phyloP scores from a whole-genome alignment of 2,113 vertebrate genomes.

The Acinonyx jubatus region DNA sequence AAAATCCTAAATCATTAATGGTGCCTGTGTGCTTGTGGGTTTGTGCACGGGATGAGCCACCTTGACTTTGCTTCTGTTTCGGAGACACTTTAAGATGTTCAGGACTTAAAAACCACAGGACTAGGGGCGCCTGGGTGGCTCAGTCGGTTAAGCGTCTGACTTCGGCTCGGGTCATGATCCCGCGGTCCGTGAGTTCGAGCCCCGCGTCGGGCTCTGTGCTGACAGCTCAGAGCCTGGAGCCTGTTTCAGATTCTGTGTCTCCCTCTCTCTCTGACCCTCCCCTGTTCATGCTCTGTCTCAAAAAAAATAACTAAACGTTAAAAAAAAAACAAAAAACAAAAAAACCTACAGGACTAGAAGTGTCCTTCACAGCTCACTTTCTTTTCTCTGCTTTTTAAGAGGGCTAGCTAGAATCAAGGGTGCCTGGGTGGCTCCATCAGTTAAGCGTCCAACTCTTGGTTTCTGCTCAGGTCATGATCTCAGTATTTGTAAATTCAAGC shows the following conservation, averaged over 20 bases:
- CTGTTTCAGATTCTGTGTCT: too few species aligned
- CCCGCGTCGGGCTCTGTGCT: too few species aligned
- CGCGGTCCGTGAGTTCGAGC: too few species aligned
- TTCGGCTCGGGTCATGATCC: not conserved
- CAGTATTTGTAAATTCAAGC: too few species aligned
- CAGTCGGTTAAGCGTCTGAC: not conserved
- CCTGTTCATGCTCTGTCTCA: too few species aligned
- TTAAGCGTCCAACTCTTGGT: too few species aligned
- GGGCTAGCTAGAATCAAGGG: too few species aligned
- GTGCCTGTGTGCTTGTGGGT: slow-evolving; percentile 78
- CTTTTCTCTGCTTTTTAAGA: slow-evolving; percentile 11
- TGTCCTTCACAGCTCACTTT: not conserved
- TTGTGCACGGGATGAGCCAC: slow-evolving; percentile 68
- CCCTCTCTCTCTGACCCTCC: too few species aligned
- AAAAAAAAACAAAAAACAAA: not conserved
- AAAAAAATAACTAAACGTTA: too few species aligned
- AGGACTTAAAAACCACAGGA: not conserved
- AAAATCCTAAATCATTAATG: slow-evolving; percentile 33
- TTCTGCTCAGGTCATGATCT: too few species aligned
- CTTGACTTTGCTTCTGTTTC: slow-evolving; percentile 57
- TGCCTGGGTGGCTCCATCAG: too few species aligned
- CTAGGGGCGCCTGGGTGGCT: not conserved
- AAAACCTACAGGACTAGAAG: not conserved
- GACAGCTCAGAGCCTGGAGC: too few species aligned
- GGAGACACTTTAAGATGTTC: slow-evolving; percentile 76